Percentiles rank a stretch among this genome's conserved stretches.
Conservation (phyloP, 2,888 invertebrate species). For the Uropetala carovei region DNA sequence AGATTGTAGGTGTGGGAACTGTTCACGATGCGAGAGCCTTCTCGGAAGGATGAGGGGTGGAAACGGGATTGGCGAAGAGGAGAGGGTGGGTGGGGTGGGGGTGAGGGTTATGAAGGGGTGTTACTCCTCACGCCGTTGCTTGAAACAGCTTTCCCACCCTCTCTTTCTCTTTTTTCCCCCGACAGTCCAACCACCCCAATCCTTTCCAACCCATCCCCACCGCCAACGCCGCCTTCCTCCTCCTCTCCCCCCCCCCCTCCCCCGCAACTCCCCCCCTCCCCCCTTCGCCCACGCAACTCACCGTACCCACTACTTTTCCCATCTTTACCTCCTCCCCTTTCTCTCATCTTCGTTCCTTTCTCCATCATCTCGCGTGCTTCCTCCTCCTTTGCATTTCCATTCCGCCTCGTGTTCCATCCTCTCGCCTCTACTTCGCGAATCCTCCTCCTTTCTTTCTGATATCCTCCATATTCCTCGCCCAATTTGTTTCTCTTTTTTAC, state of each 20-base stretch:
- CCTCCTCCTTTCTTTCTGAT: too few species aligned
- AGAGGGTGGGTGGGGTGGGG: background rate
- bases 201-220: background rate
- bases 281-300: too few species aligned
- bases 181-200: slow-evolving; percentile 12
- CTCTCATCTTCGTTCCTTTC: too few species aligned
- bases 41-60: background rate
- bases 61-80: slow-evolving; percentile 21
- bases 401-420: too few species aligned
- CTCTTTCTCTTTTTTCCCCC: background rate
- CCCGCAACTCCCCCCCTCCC: background rate
- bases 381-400: too few species aligned
- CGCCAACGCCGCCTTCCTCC: background rate
- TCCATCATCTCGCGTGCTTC: too few species aligned
- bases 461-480: too few species aligned
- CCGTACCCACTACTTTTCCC: too few species aligned
- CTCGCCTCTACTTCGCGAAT: too few species aligned
- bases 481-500: too few species aligned
- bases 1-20: slow-evolving; percentile 15
- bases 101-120: slow-evolving; percentile 5
- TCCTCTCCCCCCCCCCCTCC: background rate
- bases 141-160: slow-evolving; percentile 7
- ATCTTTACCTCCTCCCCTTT: too few species aligned
- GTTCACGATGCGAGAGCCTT: background rate
- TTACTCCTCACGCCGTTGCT: slow-evolving; percentile 32